A percentile compares a stretch with the other conserved stretches of the same genome.
Evolutionary conservation across 2,797 vertebrate genomes (phyloP).

Genomic region (Crypturellus tataupa): DNA sequence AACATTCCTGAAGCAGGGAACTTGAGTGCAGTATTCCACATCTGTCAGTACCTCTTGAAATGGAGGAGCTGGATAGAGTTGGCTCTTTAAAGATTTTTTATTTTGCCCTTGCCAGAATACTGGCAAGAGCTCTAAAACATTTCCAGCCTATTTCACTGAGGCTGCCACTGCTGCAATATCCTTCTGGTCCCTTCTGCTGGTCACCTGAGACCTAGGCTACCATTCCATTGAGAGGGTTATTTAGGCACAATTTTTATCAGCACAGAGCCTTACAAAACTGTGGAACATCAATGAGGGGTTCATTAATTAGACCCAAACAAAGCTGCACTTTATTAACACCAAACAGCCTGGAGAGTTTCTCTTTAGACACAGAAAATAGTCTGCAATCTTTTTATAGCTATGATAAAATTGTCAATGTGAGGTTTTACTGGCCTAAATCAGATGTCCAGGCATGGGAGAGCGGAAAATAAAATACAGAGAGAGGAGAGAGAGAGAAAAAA

Average conservation of each 20-base stretch:
- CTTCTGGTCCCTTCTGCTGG: not conserved
- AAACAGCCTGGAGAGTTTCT: not conserved
- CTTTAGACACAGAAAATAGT: not conserved
- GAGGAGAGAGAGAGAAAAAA: rapidly evolving
- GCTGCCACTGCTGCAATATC: not conserved
- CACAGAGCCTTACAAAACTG: not conserved
- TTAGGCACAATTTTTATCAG: not conserved
- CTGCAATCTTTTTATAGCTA: not conserved
- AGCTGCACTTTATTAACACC: not conserved
- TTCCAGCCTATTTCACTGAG: not conserved
- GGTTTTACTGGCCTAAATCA: not conserved
- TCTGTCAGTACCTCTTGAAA: not conserved
- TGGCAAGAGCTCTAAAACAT: not conserved
- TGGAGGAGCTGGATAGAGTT: not conserved
- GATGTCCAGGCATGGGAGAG: not conserved
- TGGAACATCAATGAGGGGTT: not conserved
- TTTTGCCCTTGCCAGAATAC: not conserved
- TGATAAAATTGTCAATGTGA: not conserved
- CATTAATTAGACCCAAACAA: not conserved
- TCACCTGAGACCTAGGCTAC: not conserved
- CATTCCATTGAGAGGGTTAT: not conserved
- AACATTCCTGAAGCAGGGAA: not conserved
- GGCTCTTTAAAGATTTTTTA: not conserved
- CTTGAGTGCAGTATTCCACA: not conserved
- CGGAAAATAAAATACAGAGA: not conserved